phyloP scores from a whole-genome alignment of 35 echinoderm and acorn worm species.

The Ophioderma brevispina region DNA sequence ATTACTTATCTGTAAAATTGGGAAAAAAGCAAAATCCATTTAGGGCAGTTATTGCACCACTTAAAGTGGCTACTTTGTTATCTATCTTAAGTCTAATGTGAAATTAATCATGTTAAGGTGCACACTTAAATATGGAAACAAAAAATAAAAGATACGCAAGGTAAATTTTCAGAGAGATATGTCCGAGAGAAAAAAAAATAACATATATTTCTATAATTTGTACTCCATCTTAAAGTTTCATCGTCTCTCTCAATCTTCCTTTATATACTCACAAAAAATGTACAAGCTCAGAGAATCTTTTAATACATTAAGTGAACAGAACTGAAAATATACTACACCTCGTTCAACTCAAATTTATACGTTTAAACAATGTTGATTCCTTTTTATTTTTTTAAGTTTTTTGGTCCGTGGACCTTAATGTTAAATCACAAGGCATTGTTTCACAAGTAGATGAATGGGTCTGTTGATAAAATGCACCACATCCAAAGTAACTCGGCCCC shows the following conservation, averaged over 20 bases:
- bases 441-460: no score
- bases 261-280: constrained; percentile 2
- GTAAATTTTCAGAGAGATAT: not conserved
- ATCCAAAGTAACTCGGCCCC: no score
- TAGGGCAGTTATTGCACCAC: not conserved
- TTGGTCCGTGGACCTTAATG: not conserved
- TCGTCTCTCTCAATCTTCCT: not conserved
- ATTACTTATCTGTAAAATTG: not conserved
- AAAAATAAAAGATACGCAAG: not conserved
- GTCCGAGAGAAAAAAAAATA: no score
- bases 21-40: not conserved
- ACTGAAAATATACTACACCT: constrained; percentile 6
- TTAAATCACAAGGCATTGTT: not conserved
- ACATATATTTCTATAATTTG: no score
- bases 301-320: not conserved
- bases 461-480: no score
- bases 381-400: not conserved
- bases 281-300: not conserved
- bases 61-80: no score
- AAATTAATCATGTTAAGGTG: no score
- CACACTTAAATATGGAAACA: not conserved
- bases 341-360: not conserved
- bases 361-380: not conserved
- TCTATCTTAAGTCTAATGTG: no score
- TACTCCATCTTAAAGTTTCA: not conserved